Evolutionary conservation across 1,140 invertebrate genomes (phyloP).

Genomic region (Heliothis virescens): DNA sequence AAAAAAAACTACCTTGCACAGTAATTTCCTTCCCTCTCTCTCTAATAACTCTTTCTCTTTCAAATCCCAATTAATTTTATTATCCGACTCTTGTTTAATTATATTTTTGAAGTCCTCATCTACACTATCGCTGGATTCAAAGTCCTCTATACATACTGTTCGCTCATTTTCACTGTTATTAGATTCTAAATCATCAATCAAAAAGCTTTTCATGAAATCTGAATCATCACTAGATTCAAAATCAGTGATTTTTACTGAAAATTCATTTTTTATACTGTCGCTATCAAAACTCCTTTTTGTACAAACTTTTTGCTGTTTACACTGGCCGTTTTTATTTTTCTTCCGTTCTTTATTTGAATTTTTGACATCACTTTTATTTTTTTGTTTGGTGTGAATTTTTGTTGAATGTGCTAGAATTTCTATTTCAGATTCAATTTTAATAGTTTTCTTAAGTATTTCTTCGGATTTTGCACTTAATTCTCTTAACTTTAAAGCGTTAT

Average conservation of each 20-base stretch:
- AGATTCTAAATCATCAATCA: slow-evolving; percentile 10
- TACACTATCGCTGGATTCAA: slow-evolving; percentile 16
- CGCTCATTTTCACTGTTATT: background rate
- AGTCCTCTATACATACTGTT: slow-evolving; percentile 34
- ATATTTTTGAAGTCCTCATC: slow-evolving; percentile 2
- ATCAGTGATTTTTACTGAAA: slow-evolving; percentile 17
- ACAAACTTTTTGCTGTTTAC: background rate
- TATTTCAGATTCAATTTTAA: slow-evolving; percentile 18
- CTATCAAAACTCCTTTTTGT: background rate
- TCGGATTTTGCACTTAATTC: slow-evolving; percentile 13
- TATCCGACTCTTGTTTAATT: background rate
- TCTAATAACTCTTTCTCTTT: slow-evolving; percentile 33
- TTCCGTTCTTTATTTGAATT: slow-evolving; percentile 2
- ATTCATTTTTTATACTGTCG: background rate
- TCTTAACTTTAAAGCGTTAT: slow-evolving; percentile 10
- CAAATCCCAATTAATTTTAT: background rate
- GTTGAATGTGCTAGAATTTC: background rate
- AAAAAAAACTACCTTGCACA: slow-evolving; percentile 2
- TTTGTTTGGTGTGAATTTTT: background rate
- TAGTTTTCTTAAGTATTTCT: slow-evolving; percentile 19
- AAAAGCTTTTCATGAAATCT: background rate
- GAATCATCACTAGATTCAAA: slow-evolving; percentile 43
- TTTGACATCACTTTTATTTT: background rate
- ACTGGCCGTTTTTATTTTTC: background rate
- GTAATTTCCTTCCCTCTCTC: slow-evolving; percentile 12